Evolutionary conservation across 1,140 invertebrate species (phyloP), one percentile per base, ranked within the genome.

Genomic region (Ooceraea biroi): DNA sequence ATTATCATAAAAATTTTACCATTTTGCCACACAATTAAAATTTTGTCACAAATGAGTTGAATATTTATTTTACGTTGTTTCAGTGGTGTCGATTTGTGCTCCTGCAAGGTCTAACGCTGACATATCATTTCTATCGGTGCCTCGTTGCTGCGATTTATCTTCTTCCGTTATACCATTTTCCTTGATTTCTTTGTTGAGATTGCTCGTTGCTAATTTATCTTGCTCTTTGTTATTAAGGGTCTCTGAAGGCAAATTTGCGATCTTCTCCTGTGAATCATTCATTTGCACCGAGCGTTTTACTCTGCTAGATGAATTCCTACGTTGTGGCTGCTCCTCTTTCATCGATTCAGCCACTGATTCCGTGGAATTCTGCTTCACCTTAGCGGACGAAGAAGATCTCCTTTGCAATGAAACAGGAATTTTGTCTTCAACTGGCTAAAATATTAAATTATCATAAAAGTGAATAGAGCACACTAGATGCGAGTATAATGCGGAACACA

Each of bases 331-430:
- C 27, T 89, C 83, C 10, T 86, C 68, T 8, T 66, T 77, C 0
- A 11, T 55, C 12, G 46, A 4, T 10, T 88, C 86, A 7, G n/a
- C 10, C 0, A 52, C 19, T n/a, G n/a, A 27, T 0, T 12, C 12
- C 10, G 52, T 73, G 61, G 83, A 82, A 25, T 82, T 74, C 7
- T 84, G 19, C 50, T 91, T 91, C 0, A 41, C 0, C 86, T 90
- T 92, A 44, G 66, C 60, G 19, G 88, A 73, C 0, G 86, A 80
- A 73, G 73, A 66, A 57, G 83, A 27, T 3, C 36, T 83, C 30
- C 17, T 88, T 74, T 71, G 77, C 22, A 14, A 58, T 7, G 86
- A 85, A n/a, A 66, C 19, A n/a, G 87, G 17, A 44, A 80, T 0
- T 63, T 83, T 88, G 14, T 85, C 46, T 10, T 74, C 46, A 27